A percentile compares a stretch with the other conserved stretches of the same genome.
These are phyloP conservation scores for Dendroctonus ponderosae DNA, from an alignment of 1,140 invertebrate genomes.

Conservation along the genomic window DNA sequence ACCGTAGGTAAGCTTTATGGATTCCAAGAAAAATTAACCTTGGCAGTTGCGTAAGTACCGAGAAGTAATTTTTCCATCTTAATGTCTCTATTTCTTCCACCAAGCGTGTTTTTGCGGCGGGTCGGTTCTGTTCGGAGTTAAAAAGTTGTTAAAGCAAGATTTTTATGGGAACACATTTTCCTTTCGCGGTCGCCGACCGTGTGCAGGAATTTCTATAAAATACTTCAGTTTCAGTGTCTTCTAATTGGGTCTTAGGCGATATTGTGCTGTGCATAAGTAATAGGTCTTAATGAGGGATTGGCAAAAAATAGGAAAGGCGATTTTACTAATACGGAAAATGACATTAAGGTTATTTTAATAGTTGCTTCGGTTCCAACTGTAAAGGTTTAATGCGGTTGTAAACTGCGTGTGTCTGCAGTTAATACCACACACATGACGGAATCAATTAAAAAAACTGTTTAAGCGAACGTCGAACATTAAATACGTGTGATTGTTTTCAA, in stretches of 20 bases:
- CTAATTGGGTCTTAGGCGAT: constrained; percentile 25
- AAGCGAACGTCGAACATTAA: too few species aligned
- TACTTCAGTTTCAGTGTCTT: constrained; percentile 16
- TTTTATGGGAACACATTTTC: constrained; percentile 28
- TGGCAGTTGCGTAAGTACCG: constrained; percentile 17
- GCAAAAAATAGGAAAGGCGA: constrained; percentile 13
- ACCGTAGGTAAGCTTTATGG: constrained; percentile 2
- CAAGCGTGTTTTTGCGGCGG: constrained; percentile 1
- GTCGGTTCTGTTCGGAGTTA: constrained; percentile 5
- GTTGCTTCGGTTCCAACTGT: constrained; percentile 7
- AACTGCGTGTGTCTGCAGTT: too few species aligned
- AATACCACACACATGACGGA: too few species aligned
- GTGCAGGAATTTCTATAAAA: constrained; percentile 27
- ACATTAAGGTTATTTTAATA: constrained; percentile 17
- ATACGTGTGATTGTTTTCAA: too few species aligned
- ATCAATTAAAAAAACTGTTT: too few species aligned
- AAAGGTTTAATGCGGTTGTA: constrained; percentile 9
- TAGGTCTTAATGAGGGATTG: constrained; percentile 16
- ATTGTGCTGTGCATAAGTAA: constrained; percentile 22
- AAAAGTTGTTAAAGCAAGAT: constrained; percentile 22
- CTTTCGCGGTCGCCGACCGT: constrained; percentile 9
- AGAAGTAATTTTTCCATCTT: constrained; percentile 21
- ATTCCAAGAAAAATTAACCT: constrained; percentile 11
- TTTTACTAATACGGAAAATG: constrained; percentile 13
- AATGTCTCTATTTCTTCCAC: constrained; percentile 27